These are phyloP conservation scores for Zeus faber DNA, from an alignment of 2,113 vertebrate species.

Conservation along the genomic window DNA sequence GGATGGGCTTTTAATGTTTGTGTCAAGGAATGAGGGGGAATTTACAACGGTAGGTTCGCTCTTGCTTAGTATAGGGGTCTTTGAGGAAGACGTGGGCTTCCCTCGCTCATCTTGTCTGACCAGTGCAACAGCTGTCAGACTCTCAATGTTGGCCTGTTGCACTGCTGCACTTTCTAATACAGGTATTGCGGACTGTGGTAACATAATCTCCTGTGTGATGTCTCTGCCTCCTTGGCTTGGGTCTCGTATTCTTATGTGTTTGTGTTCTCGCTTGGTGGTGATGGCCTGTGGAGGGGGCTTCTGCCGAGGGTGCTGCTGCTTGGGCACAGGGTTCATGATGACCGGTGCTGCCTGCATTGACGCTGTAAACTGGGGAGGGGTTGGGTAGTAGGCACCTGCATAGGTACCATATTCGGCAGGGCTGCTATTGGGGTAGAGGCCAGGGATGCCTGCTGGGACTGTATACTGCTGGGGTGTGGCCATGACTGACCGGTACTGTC, in stretches of 20 bases:
- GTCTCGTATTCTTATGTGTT: slow-evolving; percentile 98
- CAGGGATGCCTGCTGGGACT: slow-evolving; percentile 84
- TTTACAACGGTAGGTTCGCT: slow-evolving; percentile 31
- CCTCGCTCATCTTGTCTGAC: slow-evolving; percentile 83
- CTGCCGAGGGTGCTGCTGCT: slow-evolving; percentile 72
- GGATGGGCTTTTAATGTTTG: slow-evolving; percentile 43
- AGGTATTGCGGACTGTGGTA: slow-evolving; percentile 73
- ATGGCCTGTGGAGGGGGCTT: slow-evolving; percentile 70
- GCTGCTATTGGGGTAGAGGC: slow-evolving; percentile 91
- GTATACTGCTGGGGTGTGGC: slow-evolving; percentile 91
- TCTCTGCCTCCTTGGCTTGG: slow-evolving; percentile 96
- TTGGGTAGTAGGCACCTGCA: slow-evolving; percentile 90
- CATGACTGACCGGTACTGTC: slow-evolving; percentile 88
- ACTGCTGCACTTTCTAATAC: slow-evolving; percentile 47
- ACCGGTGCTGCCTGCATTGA: slow-evolving; percentile 84
- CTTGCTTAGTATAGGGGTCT: slow-evolving; percentile 69
- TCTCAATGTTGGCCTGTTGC: slow-evolving; percentile 90
- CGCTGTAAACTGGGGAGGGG: slow-evolving; percentile 88
- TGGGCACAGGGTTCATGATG: slow-evolving; percentile 85
- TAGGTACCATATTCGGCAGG: slow-evolving; percentile 93
- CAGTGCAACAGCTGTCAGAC: slow-evolving; percentile 69
- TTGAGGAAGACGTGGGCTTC: slow-evolving; percentile 73
- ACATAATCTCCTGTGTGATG: slow-evolving; percentile 99
- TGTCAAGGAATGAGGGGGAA: slow-evolving; percentile 41
- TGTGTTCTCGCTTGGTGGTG: slow-evolving; percentile 89